These are phyloP conservation scores for Papilio elwesi DNA, from an alignment of 2,888 invertebrate species.

Conservation along the genomic window DNA sequence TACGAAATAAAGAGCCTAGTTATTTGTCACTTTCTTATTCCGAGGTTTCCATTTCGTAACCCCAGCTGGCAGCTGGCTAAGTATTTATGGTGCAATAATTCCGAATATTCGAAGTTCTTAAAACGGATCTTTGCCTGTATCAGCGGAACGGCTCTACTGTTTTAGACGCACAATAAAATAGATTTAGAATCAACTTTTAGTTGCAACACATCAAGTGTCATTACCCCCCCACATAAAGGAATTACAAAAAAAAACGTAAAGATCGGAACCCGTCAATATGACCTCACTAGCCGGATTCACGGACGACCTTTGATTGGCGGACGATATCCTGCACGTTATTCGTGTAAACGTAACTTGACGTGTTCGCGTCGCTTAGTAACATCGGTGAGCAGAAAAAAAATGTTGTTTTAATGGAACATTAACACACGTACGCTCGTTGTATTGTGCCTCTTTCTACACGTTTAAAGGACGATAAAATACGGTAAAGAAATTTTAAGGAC, in stretches of 20 bases:
- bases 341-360: conserved; percentile 25
- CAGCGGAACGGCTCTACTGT: too few species aligned
- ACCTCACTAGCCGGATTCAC: conserved; percentile 69
- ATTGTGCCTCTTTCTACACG: neutral
- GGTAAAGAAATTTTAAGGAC: neutral
- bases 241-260: conserved; percentile 47
- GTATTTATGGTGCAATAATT: conserved; percentile 1
- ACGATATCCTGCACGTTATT: conserved; percentile 57
- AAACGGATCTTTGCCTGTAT: neutral
- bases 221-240: conserved; percentile 29
- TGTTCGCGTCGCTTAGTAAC: conserved; percentile 4
- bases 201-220: conserved; percentile 1
- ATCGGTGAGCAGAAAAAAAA: conserved; percentile 2
- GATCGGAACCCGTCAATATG: conserved; percentile 57
- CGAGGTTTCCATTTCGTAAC: conserved; percentile 3
- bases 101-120: neutral
- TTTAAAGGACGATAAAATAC: neutral
- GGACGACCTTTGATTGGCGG: conserved; percentile 64
- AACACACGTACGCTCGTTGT: neutral
- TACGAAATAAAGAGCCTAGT: neutral
- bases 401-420: neutral
- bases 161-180: too few species aligned
- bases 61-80: neutral
- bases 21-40: conserved; percentile 7
- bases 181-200: too few species aligned